Conservation (phyloP, 2,113 vertebrate genomes). For the Campylomormyrus tamandua region DNA sequence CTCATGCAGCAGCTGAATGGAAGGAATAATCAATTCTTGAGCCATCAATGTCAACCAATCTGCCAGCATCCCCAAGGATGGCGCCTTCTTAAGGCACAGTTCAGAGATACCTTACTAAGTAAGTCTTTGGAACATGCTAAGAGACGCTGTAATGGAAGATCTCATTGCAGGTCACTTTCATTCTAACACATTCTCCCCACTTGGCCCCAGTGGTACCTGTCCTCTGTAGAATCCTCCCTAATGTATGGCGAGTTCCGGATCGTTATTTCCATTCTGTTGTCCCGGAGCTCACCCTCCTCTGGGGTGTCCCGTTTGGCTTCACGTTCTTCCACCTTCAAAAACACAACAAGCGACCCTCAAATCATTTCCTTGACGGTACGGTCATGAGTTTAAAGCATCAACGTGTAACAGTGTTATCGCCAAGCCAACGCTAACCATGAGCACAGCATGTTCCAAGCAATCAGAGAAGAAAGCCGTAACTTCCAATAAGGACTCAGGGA, state of each 20-base stretch:
- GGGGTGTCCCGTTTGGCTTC: slow-evolving; percentile 93
- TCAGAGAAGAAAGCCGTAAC: neutral
- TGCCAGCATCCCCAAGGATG: neutral
- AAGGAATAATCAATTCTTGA: neutral
- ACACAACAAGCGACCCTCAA: slow-evolving; percentile 14
- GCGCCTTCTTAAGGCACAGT: neutral
- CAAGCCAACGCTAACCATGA: neutral
- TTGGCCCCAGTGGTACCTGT: slow-evolving; percentile 61
- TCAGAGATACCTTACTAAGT: neutral
- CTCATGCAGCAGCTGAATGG: neutral
- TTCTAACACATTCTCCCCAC: neutral
- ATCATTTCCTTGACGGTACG: neutral
- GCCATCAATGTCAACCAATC: neutral
- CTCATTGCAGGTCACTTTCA: neutral
- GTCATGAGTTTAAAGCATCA: neutral
- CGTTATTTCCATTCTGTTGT: slow-evolving; percentile 96
- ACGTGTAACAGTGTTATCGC: neutral
- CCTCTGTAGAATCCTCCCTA: slow-evolving; percentile 87
- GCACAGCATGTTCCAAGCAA: neutral
- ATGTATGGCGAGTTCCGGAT: slow-evolving; percentile 91
- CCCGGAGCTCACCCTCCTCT: slow-evolving; percentile 95
- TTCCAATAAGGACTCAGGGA: neutral
- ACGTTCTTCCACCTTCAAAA: slow-evolving; percentile 87
- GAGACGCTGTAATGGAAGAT: neutral
- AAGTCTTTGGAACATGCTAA: neutral